Conservation (phyloP, 2,888 invertebrate genomes). For the Drosophila testacea region DNA sequence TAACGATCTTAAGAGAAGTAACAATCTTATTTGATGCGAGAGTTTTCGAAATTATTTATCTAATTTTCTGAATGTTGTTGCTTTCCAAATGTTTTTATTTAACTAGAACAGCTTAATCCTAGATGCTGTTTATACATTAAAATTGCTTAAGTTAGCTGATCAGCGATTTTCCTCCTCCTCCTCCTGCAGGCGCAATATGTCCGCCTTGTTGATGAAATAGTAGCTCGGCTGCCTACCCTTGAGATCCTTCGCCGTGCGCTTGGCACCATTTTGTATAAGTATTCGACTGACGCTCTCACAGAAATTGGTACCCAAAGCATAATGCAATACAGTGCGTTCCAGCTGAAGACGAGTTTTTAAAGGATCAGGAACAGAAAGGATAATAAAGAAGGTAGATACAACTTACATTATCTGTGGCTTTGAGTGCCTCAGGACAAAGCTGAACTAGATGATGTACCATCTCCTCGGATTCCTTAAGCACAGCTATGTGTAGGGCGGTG, state of each 20-base stretch:
- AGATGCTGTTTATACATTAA: slow-evolving; percentile 31
- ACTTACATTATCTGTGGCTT: slow-evolving; percentile 93
- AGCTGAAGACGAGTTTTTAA: slow-evolving; percentile 86
- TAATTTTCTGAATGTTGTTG: too few relatives aligned
- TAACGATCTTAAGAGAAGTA: too few relatives aligned
- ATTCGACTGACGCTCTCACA: slow-evolving; percentile 93
- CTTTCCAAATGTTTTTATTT: slow-evolving; percentile 39
- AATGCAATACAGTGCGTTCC: slow-evolving; percentile 94
- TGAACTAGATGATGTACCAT: slow-evolving; percentile 92
- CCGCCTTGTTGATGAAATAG: slow-evolving; percentile 96
- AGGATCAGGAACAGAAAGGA: not conserved
- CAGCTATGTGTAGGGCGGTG: slow-evolving; percentile 93
- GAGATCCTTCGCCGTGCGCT: slow-evolving; percentile 93
- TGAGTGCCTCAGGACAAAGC: slow-evolving; percentile 90
- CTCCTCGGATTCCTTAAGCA: slow-evolving; percentile 92
- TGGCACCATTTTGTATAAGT: slow-evolving; percentile 93
- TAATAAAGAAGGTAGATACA: too few relatives aligned
- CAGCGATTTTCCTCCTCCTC: slow-evolving; percentile 89
- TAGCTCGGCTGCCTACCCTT: slow-evolving; percentile 95
- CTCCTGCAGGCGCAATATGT: slow-evolving; percentile 93
- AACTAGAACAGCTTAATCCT: slow-evolving; percentile 55
- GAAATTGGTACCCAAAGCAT: slow-evolving; percentile 95
- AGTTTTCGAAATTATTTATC: too few relatives aligned
- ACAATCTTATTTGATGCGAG: too few relatives aligned
- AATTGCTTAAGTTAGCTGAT: slow-evolving; percentile 42